Conservation (phyloP, 1,140 invertebrate genomes). For the Aphis gossypii region DNA sequence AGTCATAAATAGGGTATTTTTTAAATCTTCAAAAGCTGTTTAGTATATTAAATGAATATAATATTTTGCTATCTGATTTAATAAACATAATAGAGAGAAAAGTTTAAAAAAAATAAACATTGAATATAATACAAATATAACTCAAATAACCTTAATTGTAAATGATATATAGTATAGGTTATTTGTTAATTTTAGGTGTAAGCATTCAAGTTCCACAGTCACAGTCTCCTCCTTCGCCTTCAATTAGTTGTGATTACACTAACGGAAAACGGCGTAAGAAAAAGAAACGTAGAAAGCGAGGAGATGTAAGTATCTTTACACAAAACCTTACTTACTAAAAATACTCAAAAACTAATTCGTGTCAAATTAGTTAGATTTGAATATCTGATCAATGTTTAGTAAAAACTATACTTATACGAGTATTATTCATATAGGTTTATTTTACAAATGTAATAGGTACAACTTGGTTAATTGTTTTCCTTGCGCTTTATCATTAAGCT, state of each 20-base stretch:
- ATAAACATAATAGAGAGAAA: background rate
- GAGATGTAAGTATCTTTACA: constrained; percentile 60
- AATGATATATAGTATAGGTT: background rate
- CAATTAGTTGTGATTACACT: constrained; percentile 55
- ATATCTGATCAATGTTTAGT: background rate
- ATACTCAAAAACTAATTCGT: background rate
- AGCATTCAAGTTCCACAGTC: constrained; percentile 60
- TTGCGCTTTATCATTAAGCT: background rate
- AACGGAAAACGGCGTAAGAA: constrained; percentile 58
- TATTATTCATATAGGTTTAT: background rate
- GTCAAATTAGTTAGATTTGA: background rate
- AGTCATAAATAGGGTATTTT: background rate
- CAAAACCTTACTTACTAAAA: background rate
- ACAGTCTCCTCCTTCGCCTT: constrained; percentile 55
- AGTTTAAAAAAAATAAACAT: background rate
- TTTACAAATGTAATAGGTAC: too few species aligned
- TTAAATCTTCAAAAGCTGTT: background rate
- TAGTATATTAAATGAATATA: background rate
- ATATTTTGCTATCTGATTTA: background rate
- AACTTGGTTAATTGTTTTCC: background rate
- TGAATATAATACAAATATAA: background rate
- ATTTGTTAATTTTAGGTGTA: constrained; percentile 58
- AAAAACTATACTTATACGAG: background rate
- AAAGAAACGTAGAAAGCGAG: constrained; percentile 61
- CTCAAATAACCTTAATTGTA: background rate